These are phyloP conservation scores for Thymelicus acteon DNA, from an alignment of 2,888 invertebrate species.

Conservation along the genomic window DNA sequence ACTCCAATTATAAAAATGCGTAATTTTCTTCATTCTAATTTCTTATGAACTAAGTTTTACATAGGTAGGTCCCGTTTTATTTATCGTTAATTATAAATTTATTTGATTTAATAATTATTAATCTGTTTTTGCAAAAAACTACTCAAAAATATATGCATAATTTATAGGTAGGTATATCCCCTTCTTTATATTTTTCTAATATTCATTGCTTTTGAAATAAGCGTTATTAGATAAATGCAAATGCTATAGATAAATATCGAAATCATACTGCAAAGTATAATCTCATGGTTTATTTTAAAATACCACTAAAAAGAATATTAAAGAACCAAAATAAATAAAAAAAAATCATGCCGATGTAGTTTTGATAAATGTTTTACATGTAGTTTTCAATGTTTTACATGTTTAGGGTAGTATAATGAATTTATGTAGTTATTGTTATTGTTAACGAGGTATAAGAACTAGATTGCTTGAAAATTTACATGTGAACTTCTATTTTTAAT, in stretches of 20 bases:
- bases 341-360: slow-evolving; percentile 25
- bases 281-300: neutral
- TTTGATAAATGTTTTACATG: slow-evolving; percentile 30
- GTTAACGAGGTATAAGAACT: neutral
- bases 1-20: no score
- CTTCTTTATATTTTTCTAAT: neutral
- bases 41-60: no score
- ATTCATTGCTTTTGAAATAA: neutral
- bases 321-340: slow-evolving; percentile 6
- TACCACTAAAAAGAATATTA: neutral
- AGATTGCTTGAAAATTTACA: neutral
- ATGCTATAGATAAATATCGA: neutral
- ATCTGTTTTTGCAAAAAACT: no score
- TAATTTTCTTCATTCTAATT: no score
- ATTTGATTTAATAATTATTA: no score
- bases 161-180: neutral
- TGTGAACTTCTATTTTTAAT: slow-evolving; percentile 1
- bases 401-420: slow-evolving; percentile 19
- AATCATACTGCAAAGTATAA: neutral
- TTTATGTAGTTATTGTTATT: slow-evolving; percentile 1
- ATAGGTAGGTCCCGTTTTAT: no score
- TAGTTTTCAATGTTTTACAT: slow-evolving; percentile 21
- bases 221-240: neutral
- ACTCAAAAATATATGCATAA: no score
- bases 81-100: no score